Evolutionary conservation across 1,140 invertebrate genomes (phyloP), one percentile per base, ranked within the genome.

Genomic region (Bilobella aurantiaca): DNA sequence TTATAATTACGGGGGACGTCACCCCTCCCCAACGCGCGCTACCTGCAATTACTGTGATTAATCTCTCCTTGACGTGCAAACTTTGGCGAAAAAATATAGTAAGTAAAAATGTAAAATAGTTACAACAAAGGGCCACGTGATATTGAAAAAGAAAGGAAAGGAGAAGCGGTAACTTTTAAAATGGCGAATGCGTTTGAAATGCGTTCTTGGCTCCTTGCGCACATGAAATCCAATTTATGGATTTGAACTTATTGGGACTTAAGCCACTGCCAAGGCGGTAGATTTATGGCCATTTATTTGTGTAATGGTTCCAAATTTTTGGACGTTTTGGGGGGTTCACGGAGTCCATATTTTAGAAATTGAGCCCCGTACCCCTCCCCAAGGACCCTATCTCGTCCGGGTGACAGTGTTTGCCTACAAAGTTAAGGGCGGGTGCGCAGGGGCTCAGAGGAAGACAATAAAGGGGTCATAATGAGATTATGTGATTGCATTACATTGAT

Each of bases 401-500:
- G 5, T 14, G 12, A 66, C 64, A 66, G 68, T 68, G 58, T 71
- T 71, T 31, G 69, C 67, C 5, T 23, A 16, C 5, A 56, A 56
- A 56, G 25, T 56, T 12, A n/a, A 42, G 8, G 37, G 37, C 37
- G 8, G 37, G 8, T n/a, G n/a, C n/a, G n/a, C n/a, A n/a, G n/a
- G n/a, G n/a, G n/a, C n/a, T n/a, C n/a, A n/a, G n/a, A n/a, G n/a
- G 37, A 12, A n/a, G 37, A 42, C 37, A 42, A 42, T 42, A 42
- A 42, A 42, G 37, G 37, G 37, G 37, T 42, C 37, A 42, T 42
- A 64, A 57, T 57, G 27, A 57, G 53, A 67, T 58, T 42, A 66
- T 57, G 34, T 69, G 62, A 66, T 66, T 64, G 64, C 62, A 66
- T 66, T 70, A 70, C 37, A 42, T n/a, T 42, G 37, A 42, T 42